These are phyloP conservation scores for Enteromius paludinosus DNA, from an alignment of 2,797 vertebrate genomes.

Conservation along the genomic window DNA sequence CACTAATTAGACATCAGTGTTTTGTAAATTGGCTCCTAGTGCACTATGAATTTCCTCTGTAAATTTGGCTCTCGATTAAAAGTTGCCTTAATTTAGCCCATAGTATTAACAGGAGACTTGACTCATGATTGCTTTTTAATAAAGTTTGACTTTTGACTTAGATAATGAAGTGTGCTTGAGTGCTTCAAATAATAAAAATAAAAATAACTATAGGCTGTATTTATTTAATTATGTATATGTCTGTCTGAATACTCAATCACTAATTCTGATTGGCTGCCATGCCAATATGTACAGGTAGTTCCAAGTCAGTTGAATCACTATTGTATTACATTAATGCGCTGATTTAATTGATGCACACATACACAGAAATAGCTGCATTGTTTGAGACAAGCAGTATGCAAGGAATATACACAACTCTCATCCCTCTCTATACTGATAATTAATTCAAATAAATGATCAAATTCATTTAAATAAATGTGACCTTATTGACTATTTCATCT, in stretches of 20 bases:
- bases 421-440: neutral
- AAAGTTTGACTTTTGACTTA: neutral
- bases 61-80: slow-evolving; percentile 71
- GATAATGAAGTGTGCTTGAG: neutral
- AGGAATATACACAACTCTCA: neutral
- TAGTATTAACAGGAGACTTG: neutral
- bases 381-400: neutral
- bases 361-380: neutral
- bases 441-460: neutral
- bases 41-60: slow-evolving; percentile 73
- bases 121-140: neutral
- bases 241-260: neutral
- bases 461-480: neutral
- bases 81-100: slow-evolving; percentile 65
- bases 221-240: too few relatives aligned
- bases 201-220: too few relatives aligned
- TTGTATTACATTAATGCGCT: too few relatives aligned
- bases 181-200: neutral
- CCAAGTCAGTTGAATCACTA: neutral
- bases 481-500: neutral
- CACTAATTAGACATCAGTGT: slow-evolving; percentile 49
- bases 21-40: slow-evolving; percentile 72
- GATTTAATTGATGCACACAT: neutral
- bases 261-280: neutral
- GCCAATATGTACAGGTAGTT: neutral